These are phyloP conservation scores for Boleophthalmus pectinirostris DNA, from an alignment of 2,113 vertebrate species.

Conservation along the genomic window DNA sequence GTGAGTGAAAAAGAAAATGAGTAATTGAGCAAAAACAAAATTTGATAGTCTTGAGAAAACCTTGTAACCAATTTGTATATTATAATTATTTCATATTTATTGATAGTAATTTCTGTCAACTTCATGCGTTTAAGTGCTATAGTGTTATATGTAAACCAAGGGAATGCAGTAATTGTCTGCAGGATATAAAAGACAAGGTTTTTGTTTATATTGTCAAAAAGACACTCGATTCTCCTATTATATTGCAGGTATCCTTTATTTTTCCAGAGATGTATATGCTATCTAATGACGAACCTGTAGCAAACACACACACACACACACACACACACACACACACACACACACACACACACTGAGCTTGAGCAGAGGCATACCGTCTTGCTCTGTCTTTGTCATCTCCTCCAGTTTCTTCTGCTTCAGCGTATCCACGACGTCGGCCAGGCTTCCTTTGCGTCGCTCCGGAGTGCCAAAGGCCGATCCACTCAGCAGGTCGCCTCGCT, in stretches of 20 bases:
- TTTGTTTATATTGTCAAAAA: neutral
- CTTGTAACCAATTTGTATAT: no score
- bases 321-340: constrained; percentile 16
- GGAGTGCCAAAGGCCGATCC: constrained; percentile 96
- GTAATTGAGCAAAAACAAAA: no score
- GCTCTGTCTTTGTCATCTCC: constrained; percentile 98
- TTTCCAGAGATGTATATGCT: neutral
- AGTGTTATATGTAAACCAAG: neutral
- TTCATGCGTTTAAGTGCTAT: neutral
- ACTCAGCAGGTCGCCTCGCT: constrained; percentile 93
- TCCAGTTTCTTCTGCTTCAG: constrained; percentile 99
- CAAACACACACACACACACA: constrained; percentile 17
- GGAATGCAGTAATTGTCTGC: neutral
- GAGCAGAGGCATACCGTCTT: constrained; percentile 86
- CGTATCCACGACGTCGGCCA: constrained; percentile 97
- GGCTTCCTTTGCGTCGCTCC: constrained; percentile 97
- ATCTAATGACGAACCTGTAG: neutral
- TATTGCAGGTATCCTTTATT: neutral
- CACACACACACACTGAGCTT: neutral
- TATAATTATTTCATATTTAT: no score
- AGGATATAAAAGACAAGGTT: neutral
- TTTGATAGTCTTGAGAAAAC: no score
- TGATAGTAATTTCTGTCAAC: neutral
- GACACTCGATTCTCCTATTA: neutral
- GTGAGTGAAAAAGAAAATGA: no score